Percentiles rank a stretch among this genome's conserved stretches.
phyloP scores from a whole-genome alignment of 2,888 invertebrate species.

The Brenthis ino region DNA sequence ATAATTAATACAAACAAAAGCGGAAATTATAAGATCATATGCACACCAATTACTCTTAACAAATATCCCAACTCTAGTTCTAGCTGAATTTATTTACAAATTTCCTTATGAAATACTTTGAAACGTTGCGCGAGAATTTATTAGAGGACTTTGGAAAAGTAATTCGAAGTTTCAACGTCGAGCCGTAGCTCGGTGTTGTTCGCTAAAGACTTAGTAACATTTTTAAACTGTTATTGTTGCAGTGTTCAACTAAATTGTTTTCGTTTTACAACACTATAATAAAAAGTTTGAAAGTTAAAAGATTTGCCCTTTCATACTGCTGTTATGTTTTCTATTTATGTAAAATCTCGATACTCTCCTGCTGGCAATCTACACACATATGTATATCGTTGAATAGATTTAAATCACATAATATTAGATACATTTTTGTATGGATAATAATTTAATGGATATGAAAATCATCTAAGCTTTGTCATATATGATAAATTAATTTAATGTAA shows the following conservation, averaged over 20 bases:
- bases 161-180: conserved; percentile 54
- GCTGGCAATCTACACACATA: no score
- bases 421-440: no score
- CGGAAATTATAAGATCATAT: neutral
- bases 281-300: conserved; percentile 20
- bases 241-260: conserved; percentile 34
- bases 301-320: conserved; percentile 7
- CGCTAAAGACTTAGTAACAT: conserved; percentile 40
- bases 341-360: no score
- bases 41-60: neutral
- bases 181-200: conserved; percentile 38
- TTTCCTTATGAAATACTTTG: conserved; percentile 71
- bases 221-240: conserved; percentile 43
- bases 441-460: no score
- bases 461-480: no score
- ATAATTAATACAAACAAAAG: neutral
- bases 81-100: conserved; percentile 46
- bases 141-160: conserved; percentile 59
- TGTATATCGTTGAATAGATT: no score
- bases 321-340: no score
- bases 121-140: conserved; percentile 62
- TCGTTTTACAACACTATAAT: conserved; percentile 31
- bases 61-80: conserved; percentile 27
- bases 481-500: no score
- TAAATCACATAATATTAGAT: no score